Conservation (phyloP, 1,140 invertebrate species). For the Oreohelix idahoensis region DNA sequence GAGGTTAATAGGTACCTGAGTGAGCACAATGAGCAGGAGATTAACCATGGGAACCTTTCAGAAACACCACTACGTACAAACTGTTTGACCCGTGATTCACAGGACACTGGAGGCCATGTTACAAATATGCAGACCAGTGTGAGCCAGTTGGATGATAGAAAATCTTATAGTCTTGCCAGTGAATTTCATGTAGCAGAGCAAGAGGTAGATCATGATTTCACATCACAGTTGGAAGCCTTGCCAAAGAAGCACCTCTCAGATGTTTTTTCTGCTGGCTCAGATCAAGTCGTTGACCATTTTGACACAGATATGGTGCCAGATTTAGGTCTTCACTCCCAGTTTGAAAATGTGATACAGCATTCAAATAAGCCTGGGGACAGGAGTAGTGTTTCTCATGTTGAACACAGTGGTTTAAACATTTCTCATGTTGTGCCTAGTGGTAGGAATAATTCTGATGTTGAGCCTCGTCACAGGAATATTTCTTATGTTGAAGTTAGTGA, state of each 20-base stretch:
- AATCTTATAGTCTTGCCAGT: not conserved
- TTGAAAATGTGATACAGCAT: not conserved
- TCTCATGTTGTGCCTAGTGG: too few species aligned
- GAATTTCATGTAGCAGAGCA: not conserved
- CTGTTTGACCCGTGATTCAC: not conserved
- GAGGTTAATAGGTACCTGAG: conserved; percentile 25
- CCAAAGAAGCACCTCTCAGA: not conserved
- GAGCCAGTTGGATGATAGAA: not conserved
- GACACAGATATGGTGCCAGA: conserved; percentile 15
- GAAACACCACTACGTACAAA: not conserved
- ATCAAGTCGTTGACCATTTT: not conserved
- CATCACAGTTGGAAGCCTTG: not conserved
- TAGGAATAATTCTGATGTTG: too few species aligned
- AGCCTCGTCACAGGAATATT: too few species aligned
- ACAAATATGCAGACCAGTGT: conserved; percentile 7
- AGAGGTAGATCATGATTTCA: not conserved
- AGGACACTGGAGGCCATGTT: not conserved
- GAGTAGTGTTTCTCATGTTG: too few species aligned
- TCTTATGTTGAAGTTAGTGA: too few species aligned
- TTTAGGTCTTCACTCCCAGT: not conserved
- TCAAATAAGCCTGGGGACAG: too few species aligned
- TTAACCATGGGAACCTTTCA: not conserved
- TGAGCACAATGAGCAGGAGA: not conserved
- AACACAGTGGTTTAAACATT: too few species aligned
- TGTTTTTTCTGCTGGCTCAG: not conserved